Conservation (phyloP, 2,113 vertebrate species). For the Dicrurus megarhynchus region DNA sequence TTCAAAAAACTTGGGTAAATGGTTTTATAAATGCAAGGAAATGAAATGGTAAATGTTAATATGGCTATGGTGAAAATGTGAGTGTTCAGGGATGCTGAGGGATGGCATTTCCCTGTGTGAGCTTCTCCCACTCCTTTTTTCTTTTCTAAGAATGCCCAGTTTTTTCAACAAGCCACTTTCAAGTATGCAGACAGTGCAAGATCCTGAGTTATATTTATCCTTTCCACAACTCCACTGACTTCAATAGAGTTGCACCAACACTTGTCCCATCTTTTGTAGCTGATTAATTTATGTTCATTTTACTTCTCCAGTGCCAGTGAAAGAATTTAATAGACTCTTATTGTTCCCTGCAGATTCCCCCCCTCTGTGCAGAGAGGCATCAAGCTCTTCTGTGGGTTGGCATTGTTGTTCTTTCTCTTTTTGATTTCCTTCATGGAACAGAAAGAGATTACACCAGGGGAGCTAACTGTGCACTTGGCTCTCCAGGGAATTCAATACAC, state of each 20-base stretch:
- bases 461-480: not conserved
- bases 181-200: not conserved
- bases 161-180: slow-evolving; percentile 24
- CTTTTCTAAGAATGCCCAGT: not conserved
- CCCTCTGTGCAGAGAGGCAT: not conserved
- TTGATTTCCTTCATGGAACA: slow-evolving; percentile 58
- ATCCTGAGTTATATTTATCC: slow-evolving; percentile 33
- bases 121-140: not conserved
- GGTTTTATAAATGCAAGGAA: slow-evolving; percentile 23
- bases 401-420: slow-evolving; percentile 49
- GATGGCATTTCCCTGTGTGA: slow-evolving; percentile 22
- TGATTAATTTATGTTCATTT: slow-evolving; percentile 56
- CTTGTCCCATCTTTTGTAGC: slow-evolving; percentile 18
- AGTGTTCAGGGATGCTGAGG: not conserved
- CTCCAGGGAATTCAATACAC: slow-evolving; percentile 18
- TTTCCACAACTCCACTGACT: not conserved
- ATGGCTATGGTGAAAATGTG: not conserved
- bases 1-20: not conserved
- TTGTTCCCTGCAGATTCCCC: slow-evolving; percentile 30
- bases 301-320: not conserved
- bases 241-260: slow-evolving; percentile 25
- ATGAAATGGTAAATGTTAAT: slow-evolving; percentile 14
- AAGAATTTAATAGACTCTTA: slow-evolving; percentile 50
- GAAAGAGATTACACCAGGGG: slow-evolving; percentile 47
- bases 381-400: slow-evolving; percentile 35